Evolutionary conservation across 2,113 vertebrate genomes (phyloP).

Genomic region (Progne subis): DNA sequence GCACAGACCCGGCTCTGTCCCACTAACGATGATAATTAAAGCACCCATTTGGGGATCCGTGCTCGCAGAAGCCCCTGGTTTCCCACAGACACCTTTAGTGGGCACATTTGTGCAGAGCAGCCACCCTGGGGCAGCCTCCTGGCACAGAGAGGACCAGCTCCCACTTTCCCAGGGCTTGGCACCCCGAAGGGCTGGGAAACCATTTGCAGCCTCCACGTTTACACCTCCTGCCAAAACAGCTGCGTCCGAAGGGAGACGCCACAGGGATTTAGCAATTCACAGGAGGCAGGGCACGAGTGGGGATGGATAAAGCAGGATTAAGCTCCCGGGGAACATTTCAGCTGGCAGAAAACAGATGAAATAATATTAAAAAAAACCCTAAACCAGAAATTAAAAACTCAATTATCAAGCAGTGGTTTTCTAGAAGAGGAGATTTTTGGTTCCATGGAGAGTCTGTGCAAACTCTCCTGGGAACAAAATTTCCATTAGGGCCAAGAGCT

Average conservation of each 20-base stretch:
- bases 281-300: not conserved
- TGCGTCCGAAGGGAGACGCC: not conserved
- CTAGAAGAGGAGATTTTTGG: not conserved
- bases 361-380: no score
- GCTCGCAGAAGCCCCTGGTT: not conserved
- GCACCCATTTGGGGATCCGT: not conserved
- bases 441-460: not conserved
- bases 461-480: not conserved
- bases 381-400: not conserved
- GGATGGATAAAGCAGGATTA: not conserved
- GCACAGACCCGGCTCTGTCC: fast-evolving
- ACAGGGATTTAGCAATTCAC: not conserved
- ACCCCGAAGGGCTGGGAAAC: not conserved
- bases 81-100: fast-evolving
- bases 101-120: not conserved
- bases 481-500: not conserved
- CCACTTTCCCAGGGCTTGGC: not conserved
- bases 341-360: not conserved
- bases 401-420: not conserved
- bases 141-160: not conserved
- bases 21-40: fast-evolving
- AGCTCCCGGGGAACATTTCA: not conserved
- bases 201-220: not conserved
- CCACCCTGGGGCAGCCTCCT: not conserved
- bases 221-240: not conserved